These are phyloP conservation scores for Holothuria leucospilota DNA, from an alignment of 53 echinoderm and acorn worm genomes.

Conservation along the genomic window DNA sequence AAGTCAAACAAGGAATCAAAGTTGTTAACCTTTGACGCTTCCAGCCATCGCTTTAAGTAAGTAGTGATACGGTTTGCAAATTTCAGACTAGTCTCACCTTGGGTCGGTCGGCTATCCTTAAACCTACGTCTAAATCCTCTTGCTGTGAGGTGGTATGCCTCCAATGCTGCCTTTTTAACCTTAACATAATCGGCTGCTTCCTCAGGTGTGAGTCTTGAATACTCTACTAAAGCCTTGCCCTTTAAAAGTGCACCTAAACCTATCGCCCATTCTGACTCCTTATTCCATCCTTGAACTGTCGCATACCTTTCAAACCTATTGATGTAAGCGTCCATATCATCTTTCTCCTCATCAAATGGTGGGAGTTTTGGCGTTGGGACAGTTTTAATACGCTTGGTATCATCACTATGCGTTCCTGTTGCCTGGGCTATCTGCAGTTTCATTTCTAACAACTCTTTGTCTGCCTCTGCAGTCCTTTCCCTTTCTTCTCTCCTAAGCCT, in stretches of 20 bases:
- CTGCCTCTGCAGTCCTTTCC: not conserved
- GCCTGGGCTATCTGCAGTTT: not conserved
- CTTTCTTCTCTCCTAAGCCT: too few species aligned
- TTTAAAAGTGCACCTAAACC: conserved; percentile 41
- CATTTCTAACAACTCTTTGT: conserved; percentile 13
- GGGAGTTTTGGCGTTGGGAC: conserved; percentile 35
- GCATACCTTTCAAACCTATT: conserved; percentile 59
- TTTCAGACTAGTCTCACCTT: conserved; percentile 11
- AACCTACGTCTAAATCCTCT: conserved; percentile 53
- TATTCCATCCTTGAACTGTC: conserved; percentile 35
- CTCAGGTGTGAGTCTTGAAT: not conserved
- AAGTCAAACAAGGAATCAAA: not conserved
- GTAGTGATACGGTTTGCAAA: conserved; percentile 23
- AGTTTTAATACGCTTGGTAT: not conserved
- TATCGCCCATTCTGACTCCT: conserved; percentile 33
- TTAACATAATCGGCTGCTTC: conserved; percentile 41
- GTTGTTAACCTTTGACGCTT: conserved; percentile 19
- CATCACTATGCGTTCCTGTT: not conserved
- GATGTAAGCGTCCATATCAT: conserved; percentile 60
- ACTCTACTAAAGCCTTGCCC: conserved; percentile 45
- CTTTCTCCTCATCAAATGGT: conserved; percentile 36
- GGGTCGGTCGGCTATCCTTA: conserved; percentile 36
- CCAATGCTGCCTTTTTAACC: conserved; percentile 24
- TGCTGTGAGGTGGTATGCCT: conserved; percentile 40
- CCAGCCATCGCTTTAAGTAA: conserved; percentile 43